Conservation (phyloP, 2,113 vertebrate genomes). For the Arenaria interpres region DNA sequence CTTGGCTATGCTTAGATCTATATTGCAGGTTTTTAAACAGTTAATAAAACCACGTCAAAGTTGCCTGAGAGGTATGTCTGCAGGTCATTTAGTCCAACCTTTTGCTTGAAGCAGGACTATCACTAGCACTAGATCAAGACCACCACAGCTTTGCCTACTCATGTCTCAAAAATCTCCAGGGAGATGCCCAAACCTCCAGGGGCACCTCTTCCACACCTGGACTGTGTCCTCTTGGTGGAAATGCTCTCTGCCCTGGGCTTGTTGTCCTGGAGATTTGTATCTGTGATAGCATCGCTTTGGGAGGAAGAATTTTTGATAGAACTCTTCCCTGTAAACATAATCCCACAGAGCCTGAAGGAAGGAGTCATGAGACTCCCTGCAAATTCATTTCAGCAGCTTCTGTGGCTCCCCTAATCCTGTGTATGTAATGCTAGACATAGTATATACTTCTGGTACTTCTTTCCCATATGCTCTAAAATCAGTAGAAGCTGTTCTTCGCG, state of each 20-base stretch:
- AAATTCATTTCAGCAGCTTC: neutral
- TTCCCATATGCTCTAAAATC: neutral
- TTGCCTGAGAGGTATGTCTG: neutral
- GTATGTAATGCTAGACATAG: neutral
- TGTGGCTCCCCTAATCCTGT: neutral
- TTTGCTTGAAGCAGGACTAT: neutral
- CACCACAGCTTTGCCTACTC: neutral
- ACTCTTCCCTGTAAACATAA: neutral
- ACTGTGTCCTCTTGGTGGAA: neutral
- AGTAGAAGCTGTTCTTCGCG: neutral
- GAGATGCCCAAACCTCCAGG: fast-evolving
- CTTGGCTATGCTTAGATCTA: neutral
- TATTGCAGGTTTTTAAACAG: neutral
- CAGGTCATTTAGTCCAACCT: neutral
- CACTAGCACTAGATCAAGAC: neutral
- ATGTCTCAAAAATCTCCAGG: neutral
- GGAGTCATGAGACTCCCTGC: neutral
- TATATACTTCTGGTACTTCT: neutral
- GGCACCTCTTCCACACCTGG: neutral
- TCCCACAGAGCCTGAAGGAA: neutral
- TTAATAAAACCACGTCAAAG: neutral
- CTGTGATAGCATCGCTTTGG: neutral
- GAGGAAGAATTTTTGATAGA: neutral
- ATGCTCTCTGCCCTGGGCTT: neutral
- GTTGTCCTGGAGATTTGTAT: neutral